Percentiles rank a stretch among this genome's conserved stretches.
Conservation (phyloP, 2,888 invertebrate genomes). For the Hypsopygia costalis region DNA sequence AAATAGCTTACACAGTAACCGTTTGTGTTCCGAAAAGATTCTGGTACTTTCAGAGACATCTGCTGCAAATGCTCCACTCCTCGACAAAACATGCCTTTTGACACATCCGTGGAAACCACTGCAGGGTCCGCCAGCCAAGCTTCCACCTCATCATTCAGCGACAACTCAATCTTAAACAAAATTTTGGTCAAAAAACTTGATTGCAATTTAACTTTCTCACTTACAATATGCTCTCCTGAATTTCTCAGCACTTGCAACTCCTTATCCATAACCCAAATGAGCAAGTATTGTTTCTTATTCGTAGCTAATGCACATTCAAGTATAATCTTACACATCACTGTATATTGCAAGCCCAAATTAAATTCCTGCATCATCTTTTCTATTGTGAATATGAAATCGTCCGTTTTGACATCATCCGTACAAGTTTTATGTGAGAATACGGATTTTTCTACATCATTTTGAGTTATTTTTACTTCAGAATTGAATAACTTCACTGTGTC, state of each 20-base stretch:
- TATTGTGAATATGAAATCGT: slow-evolving; percentile 78
- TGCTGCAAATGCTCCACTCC: slow-evolving; percentile 77
- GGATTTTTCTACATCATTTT: slow-evolving; percentile 33
- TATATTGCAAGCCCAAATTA: slow-evolving; percentile 65
- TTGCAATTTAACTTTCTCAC: slow-evolving; percentile 52
- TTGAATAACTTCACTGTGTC: slow-evolving; percentile 77
- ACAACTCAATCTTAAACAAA: slow-evolving; percentile 73
- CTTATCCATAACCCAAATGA: slow-evolving; percentile 83
- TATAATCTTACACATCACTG: slow-evolving; percentile 77
- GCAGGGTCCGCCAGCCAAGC: slow-evolving; percentile 76
- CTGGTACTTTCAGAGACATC: slow-evolving; percentile 78
- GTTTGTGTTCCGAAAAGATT: slow-evolving; percentile 74
- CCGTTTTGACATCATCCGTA: slow-evolving; percentile 40
- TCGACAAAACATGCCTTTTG: slow-evolving; percentile 79
- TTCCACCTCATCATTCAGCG: slow-evolving; percentile 63
- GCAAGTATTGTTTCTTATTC: slow-evolving; percentile 68
- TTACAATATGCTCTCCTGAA: slow-evolving; percentile 35
- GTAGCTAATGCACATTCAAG: slow-evolving; percentile 68
- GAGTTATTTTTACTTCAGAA: slow-evolving; percentile 72
- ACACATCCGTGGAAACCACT: slow-evolving; percentile 75
- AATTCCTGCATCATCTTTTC: slow-evolving; percentile 72
- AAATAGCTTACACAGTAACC: slow-evolving; percentile 82
- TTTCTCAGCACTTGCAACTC: slow-evolving; percentile 73
- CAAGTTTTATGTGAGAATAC: slow-evolving; percentile 45
- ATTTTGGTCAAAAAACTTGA: slow-evolving; percentile 78